phyloP scores from a whole-genome alignment of 2,113 vertebrate species.

The Hydropotes inermis region DNA sequence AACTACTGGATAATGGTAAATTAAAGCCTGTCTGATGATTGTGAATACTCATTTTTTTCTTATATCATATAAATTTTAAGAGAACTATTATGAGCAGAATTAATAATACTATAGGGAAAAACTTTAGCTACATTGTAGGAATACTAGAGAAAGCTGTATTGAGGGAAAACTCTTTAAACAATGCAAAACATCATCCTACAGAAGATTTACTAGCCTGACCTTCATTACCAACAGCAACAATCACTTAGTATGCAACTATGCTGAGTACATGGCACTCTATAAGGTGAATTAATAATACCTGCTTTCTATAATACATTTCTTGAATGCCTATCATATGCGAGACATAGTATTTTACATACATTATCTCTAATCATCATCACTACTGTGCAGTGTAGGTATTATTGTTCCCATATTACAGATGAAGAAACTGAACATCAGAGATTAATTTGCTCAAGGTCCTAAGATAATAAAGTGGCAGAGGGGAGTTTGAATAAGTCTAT shows the following conservation, averaged over 20 bases:
- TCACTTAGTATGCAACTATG: not conserved
- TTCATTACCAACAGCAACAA: conserved; percentile 14
- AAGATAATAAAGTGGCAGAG: not conserved
- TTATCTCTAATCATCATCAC: not conserved
- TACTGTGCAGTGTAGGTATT: not conserved
- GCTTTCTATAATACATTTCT: not conserved
- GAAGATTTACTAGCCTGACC: conserved; percentile 33
- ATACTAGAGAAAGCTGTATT: conserved; percentile 6
- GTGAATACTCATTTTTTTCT: not conserved
- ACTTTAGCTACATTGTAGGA: conserved; percentile 10
- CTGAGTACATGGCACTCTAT: not conserved
- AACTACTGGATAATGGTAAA: conserved; percentile 42
- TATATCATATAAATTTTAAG: conserved; percentile 49
- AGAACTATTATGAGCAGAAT: conserved; percentile 44
- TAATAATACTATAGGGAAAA: conserved; percentile 34
- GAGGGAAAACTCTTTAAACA: conserved; percentile 34
- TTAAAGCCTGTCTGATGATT: conserved; percentile 51
- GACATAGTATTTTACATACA: not conserved
- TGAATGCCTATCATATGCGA: not conserved
- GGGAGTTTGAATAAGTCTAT: not conserved
- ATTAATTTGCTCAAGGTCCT: not conserved
- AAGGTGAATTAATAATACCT: not conserved
- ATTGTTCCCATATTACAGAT: conserved; percentile 32
- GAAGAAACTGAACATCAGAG: conserved; percentile 39
- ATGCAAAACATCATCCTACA: not conserved